phyloP scores from a whole-genome alignment of 2,797 vertebrate species.

The Pseudocheirus occidentalis region DNA sequence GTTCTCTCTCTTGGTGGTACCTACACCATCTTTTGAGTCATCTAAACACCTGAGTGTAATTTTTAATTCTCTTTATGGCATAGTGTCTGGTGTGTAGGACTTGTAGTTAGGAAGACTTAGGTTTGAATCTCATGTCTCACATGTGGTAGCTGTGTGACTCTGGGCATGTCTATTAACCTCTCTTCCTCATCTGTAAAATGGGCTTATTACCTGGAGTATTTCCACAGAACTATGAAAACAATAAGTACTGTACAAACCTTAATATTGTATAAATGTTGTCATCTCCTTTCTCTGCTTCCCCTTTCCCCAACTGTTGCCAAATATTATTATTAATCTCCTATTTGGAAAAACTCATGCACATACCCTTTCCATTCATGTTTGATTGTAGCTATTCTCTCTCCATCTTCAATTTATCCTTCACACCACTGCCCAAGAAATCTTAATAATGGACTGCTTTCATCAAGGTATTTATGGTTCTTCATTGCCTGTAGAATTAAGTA shows the following conservation, averaged over 20 bases:
- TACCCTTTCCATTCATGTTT: neutral
- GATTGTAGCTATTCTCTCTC: neutral
- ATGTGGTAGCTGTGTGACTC: neutral
- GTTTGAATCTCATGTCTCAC: neutral
- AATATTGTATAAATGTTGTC: neutral
- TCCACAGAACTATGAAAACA: neutral
- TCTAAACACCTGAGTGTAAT: neutral
- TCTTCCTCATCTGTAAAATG: neutral
- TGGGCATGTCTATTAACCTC: neutral
- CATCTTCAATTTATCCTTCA: neutral
- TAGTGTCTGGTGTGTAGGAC: neutral
- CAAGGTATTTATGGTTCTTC: neutral
- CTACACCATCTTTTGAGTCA: neutral
- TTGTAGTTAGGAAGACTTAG: neutral
- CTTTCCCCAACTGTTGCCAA: neutral
- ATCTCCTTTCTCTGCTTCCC: neutral
- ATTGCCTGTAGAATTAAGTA: neutral
- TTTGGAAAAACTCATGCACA: neutral
- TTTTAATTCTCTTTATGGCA: neutral
- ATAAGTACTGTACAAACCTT: neutral
- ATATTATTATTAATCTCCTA: neutral
- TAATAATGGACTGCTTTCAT: neutral
- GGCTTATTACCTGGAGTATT: neutral
- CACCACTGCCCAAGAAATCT: neutral
- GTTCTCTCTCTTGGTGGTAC: neutral